Base-by-base conservation (phyloP, 2,797 vertebrate genomes). In the Harpia harpyja region DNA sequence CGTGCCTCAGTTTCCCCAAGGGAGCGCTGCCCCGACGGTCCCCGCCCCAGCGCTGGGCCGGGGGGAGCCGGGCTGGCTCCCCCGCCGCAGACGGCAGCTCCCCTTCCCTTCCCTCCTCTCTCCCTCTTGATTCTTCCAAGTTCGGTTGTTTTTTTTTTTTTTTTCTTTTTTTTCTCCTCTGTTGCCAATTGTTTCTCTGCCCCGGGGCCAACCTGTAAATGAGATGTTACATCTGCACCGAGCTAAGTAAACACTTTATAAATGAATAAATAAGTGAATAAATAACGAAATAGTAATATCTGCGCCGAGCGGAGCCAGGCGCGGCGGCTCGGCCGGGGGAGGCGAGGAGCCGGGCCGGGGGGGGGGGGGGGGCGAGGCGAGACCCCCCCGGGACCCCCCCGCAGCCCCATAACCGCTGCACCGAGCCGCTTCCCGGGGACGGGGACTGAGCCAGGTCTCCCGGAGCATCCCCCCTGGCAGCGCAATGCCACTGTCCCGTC, bases 261-360 rank as follows among this genome's bases (percentile, higher is more conserved):
- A 98, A 98, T 98, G 97, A 98, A 98, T 98, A 98, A 98, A 98
- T 97, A 97, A 97, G 97, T 90, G 97, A 97, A 98, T 98, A 98
- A 98, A 98, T 98, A 98, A 98, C 94, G 95, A 97, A 97, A 97
- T 88, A 92, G 91, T 94, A 92, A 81, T 93, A 97, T 72, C 72
- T 16, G 73, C 69, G 57, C 86, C 3, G 12, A 88, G 43, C 60
- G 12, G 63, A 64, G 87, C 46, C 85, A n/a, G 69, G 76, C 32
- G 12, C 17, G 5, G 76, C 14, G 20, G 57, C 43, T 77, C 17
- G 35, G 76, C 61, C 27, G 14, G 32, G 39, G 11, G 6, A 16
- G 27, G 27, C 17, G 56, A 33, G 13, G 15, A n/a, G 12, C 23
- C 1, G 41, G 24, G 27, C 14, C 0, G 14, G 19, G 20, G 21